A percentile compares a stretch with the other conserved stretches of the same genome.
Evolutionary conservation across 2,113 vertebrate genomes (phyloP).

Genomic region (Crotalus viridis): DNA sequence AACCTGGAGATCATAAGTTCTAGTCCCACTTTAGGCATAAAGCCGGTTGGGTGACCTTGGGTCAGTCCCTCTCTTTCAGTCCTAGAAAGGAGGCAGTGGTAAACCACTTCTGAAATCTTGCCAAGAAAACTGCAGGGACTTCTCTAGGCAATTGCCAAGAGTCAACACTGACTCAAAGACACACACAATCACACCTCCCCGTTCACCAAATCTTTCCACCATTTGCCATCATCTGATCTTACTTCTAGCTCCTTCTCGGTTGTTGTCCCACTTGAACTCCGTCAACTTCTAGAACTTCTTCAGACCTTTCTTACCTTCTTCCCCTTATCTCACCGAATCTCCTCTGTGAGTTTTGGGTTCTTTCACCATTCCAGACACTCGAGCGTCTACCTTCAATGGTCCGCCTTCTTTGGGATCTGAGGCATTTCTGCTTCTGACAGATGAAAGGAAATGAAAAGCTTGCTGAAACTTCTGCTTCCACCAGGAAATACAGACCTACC

Average conservation of each 20-base stretch:
- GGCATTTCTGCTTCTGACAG: background rate
- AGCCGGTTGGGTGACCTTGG: background rate
- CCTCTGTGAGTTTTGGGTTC: background rate
- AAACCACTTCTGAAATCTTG: background rate
- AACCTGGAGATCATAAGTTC: background rate
- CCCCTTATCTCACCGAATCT: background rate
- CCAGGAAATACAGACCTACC: background rate
- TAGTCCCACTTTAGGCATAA: background rate
- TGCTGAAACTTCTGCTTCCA: constrained; percentile 23
- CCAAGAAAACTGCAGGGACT: background rate
- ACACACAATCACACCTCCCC: background rate
- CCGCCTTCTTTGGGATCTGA: background rate
- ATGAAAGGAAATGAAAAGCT: background rate
- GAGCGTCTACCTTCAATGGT: background rate
- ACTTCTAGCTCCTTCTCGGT: background rate
- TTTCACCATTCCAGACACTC: background rate
- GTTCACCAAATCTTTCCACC: background rate
- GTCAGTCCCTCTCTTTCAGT: background rate
- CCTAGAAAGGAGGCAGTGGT: background rate
- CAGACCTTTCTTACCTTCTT: background rate
- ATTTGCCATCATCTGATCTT: background rate
- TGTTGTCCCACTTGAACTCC: no score
- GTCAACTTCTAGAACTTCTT: no score
- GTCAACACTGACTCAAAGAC: background rate
- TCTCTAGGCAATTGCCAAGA: background rate